Base-by-base conservation (phyloP, 2,113 vertebrate species). In the Sapayoa aenigma region DNA sequence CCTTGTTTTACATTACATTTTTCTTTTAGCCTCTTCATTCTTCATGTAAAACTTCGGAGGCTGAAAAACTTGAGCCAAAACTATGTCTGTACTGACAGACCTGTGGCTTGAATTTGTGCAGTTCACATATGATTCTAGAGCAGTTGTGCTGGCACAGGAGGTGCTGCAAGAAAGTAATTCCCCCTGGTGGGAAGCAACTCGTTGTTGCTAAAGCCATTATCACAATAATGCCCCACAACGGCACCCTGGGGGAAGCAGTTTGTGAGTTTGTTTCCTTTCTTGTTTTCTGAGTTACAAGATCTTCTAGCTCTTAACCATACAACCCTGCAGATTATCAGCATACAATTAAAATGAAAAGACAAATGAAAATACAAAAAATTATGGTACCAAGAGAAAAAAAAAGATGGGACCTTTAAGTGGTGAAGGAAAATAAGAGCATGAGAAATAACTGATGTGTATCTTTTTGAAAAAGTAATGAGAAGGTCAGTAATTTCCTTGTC, bases 51-150 rank as follows among this genome's bases (percentile, higher is more conserved):
- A 52, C 7, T 42, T 21, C 2, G 1, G 9, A 6, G 11, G 50
- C 2, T 78, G 14, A 68, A 65, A 92, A 68, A 31, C 13, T 12
- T 31, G 9, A 90, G 55, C 10, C 39, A n/a, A 71, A 50, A 49
- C 19, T 28, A 59, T 4, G 9, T 74, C 27, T 41, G 46, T 35
- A 44, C 17, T 60, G 84, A 66, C 31, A 2, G 2, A 24, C 9
- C 6, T 33, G 16, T 16, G 35, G 28, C 33, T 59, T 42, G 47
- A 87, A 72, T 4, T 17, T 3, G 42, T 7, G 18, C 42, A 50
- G 74, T 25, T 39, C 69, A 67, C 22, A 31, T 0, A 1, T 1
- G 2, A 19, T 10, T 59, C 31, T 3, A 28, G 25, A 67, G 66
- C 37, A 53, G 35, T 47, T 59, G 31, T 46, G 77, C 55, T 69